phyloP scores from a whole-genome alignment of 92 coral and sea anemone species.

The Bergia sp. region DNA sequence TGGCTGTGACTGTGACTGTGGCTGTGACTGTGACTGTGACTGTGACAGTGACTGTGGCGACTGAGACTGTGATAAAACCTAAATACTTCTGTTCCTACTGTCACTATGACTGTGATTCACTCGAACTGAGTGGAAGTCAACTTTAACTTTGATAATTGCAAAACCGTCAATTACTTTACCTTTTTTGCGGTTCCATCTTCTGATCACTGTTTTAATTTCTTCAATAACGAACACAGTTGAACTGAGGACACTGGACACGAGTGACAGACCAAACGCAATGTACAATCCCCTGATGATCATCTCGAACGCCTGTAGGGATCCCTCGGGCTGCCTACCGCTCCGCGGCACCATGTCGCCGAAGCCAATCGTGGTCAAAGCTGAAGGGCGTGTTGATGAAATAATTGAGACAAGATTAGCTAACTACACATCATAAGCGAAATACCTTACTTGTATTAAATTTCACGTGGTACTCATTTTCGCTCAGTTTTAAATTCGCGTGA shows the following conservation, averaged over 20 bases:
- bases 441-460: neutral
- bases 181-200: neutral
- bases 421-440: neutral
- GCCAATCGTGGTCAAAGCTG: conserved; percentile 37
- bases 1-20: too few relatives aligned
- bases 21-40: too few relatives aligned
- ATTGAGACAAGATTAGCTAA: neutral
- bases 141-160: too few relatives aligned
- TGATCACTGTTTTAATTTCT: conserved; percentile 15
- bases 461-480: too few relatives aligned
- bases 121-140: neutral
- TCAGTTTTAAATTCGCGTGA: too few relatives aligned
- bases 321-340: conserved; percentile 15
- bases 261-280: conserved; percentile 29
- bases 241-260: conserved; percentile 39
- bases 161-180: neutral
- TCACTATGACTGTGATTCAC: neutral
- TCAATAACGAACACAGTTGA: conserved; percentile 21
- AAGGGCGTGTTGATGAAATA: neutral
- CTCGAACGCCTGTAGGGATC: conserved; percentile 22
- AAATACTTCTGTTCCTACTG: too few relatives aligned
- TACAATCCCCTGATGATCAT: conserved; percentile 37
- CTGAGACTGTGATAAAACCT: too few relatives aligned
- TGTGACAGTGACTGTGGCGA: too few relatives aligned
- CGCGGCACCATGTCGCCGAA: conserved; percentile 45